Evolutionary conservation across 2,113 vertebrate genomes (phyloP).

Genomic region (Cephalopterus ornatus): DNA sequence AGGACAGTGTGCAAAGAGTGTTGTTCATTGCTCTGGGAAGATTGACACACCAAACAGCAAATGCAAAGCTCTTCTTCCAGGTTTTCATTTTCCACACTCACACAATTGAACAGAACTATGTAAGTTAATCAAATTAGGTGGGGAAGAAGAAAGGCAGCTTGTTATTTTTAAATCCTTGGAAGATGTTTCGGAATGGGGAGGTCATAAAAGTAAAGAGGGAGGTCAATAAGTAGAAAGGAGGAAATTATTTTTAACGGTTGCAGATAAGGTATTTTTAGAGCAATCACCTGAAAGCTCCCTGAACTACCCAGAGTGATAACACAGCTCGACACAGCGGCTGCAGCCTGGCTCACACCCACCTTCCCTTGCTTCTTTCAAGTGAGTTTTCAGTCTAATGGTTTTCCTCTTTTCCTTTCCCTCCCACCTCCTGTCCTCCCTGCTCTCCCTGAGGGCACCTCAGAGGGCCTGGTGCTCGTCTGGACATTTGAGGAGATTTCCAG

Average conservation of each 20-base stretch:
- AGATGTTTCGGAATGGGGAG: background rate
- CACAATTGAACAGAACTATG: background rate
- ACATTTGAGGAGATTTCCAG: background rate
- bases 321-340: background rate
- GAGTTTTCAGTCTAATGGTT: background rate
- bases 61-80: background rate
- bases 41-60: background rate
- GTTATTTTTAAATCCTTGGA: constrained; percentile 21
- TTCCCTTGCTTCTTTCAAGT: background rate
- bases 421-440: background rate
- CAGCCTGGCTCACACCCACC: background rate
- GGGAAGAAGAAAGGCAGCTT: background rate
- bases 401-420: background rate
- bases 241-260: constrained; percentile 52
- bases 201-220: constrained; percentile 5
- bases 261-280: constrained; percentile 58
- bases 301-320: background rate
- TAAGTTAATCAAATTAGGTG: background rate
- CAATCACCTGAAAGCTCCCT: constrained; percentile 49
- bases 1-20: background rate
- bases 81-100: background rate
- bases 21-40: background rate
- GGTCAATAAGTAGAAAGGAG: constrained; percentile 40
- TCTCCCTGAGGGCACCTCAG: background rate
- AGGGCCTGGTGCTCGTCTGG: background rate